Base-by-base conservation (phyloP, 1,140 invertebrate genomes). In the Phthorimaea operculella region DNA sequence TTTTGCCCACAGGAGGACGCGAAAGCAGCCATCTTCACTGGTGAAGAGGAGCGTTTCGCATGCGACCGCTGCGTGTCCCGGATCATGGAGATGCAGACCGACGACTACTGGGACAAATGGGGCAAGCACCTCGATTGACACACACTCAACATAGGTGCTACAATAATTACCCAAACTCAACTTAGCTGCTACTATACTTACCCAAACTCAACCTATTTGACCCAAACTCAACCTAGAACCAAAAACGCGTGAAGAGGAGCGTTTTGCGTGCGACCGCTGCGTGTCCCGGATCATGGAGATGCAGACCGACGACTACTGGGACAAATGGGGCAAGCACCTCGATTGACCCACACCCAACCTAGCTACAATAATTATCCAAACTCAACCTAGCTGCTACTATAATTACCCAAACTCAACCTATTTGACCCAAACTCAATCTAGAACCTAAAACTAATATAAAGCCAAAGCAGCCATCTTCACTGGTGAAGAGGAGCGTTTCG, bases 41-140 rank as follows among this genome's bases (percentile, higher is more conserved):
- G 97, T 0, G 95, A 98, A 76, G 98, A 99, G 83, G 98, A 99
- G 87, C 85, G 97, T 55, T 99, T 99, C 88, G 97, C 98, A 8
- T 98, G 96, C 81, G 95, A 98, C 63, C 87, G 98, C 55, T 98
- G 97, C 14, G 78, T 98, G 11, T 99, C 97, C 0, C 86, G 98
- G 51, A 87, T 99, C 17, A 90, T 91, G 51, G 96, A 99, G 87
- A 99, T 99, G 97, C 96, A 98, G 85, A 96, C 93, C 2, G 88
- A 90, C 55, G 92, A 94, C 57, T 99, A 98, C 85, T 98, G 96
- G 96, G 90, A 93, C 49, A 88, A 90, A 63, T 93, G 91, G 91
- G 88, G 91, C 48, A 89, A 89, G 45, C 83, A 89, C 59, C 54
- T 80, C 17, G 66, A 67, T 54, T 76, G 59, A 72, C 16, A 45